Evolutionary conservation across 2,113 vertebrate genomes (phyloP).

Genomic region (Strigops habroptila): DNA sequence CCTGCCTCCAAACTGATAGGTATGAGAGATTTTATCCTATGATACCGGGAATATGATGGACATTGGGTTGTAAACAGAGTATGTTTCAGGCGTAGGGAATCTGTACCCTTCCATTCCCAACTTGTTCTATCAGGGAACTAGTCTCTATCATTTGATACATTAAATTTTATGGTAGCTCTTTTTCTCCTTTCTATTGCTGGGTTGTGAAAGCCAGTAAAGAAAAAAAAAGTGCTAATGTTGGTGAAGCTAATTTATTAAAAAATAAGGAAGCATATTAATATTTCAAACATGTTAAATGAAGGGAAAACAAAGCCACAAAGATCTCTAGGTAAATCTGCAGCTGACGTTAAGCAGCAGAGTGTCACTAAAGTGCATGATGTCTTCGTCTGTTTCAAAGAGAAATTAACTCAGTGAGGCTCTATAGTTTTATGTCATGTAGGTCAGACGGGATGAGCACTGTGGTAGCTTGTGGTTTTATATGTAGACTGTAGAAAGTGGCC

Average conservation of each 20-base stretch:
- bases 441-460: slow-evolving; percentile 1
- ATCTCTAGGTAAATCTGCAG: slow-evolving; percentile 18
- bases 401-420: slow-evolving; percentile 45
- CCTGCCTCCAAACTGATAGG: background rate
- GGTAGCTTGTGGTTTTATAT: slow-evolving; percentile 17
- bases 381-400: slow-evolving; percentile 35
- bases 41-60: background rate
- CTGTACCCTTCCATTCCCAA: background rate
- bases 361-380: background rate
- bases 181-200: background rate
- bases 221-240: background rate
- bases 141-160: background rate
- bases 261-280: slow-evolving; percentile 14
- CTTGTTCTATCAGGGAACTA: background rate
- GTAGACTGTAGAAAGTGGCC: background rate
- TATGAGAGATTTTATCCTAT: background rate
- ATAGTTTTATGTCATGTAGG: slow-evolving; percentile 28
- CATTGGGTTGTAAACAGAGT: background rate
- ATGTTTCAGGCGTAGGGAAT: background rate
- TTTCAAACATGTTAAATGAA: slow-evolving; percentile 33
- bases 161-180: background rate
- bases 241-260: background rate
- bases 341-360: background rate
- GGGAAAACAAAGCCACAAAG: slow-evolving; percentile 40
- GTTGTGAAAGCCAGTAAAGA: background rate